Evolutionary conservation across 2,797 vertebrate species (phyloP).

Genomic region (Tachyglossus aculeatus): DNA sequence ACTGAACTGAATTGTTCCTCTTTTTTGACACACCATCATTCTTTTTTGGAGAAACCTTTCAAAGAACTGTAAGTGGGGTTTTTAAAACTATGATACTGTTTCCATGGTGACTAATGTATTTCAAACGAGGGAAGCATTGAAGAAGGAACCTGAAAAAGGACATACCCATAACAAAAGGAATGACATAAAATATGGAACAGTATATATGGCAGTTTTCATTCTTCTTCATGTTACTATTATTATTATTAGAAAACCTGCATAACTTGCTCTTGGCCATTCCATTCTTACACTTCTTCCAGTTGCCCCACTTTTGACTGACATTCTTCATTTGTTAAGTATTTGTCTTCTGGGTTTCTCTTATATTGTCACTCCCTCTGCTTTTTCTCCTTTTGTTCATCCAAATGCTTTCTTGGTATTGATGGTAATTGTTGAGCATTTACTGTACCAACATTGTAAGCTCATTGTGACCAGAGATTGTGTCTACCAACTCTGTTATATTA

Average conservation of each 20-base stretch:
- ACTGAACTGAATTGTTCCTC: conserved; percentile 21
- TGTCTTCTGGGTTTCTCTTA: background rate
- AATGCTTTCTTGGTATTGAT: no score
- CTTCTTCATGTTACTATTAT: background rate
- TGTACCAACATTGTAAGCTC: no score
- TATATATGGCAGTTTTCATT: conserved; percentile 36
- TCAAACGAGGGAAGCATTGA: conserved; percentile 51
- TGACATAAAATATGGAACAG: conserved; percentile 58
- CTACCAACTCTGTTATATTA: no score
- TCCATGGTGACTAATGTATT: conserved; percentile 64
- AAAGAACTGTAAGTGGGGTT: conserved; percentile 63
- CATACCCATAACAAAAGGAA: conserved; percentile 55
- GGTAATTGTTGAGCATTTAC: no score
- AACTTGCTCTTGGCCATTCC: conserved; percentile 24
- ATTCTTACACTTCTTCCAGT: conserved; percentile 12
- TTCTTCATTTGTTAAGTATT: background rate
- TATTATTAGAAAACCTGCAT: conserved; percentile 36
- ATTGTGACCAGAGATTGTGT: no score
- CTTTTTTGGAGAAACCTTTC: conserved; percentile 59
- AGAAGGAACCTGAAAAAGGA: conserved; percentile 61
- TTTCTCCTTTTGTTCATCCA: no score
- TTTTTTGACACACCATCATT: conserved; percentile 35
- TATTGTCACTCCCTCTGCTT: no score
- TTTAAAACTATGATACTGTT: conserved; percentile 65
- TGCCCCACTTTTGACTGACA: conserved; percentile 20